phyloP scores from a whole-genome alignment of 2,113 vertebrate species.

The Ochotona princeps region DNA sequence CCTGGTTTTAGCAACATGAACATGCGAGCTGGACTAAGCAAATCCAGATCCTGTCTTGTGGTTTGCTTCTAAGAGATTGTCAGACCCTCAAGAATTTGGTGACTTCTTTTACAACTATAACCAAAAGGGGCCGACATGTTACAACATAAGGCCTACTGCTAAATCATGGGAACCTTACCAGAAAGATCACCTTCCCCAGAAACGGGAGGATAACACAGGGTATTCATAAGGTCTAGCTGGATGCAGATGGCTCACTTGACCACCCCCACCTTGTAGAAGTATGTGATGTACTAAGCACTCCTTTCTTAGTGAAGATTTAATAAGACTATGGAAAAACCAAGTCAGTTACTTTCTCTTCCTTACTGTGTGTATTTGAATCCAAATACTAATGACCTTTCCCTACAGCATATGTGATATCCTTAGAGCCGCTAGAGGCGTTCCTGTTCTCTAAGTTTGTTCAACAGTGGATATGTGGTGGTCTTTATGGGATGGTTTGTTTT shows the following conservation, averaged over 20 bases:
- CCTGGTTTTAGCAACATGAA: slow-evolving; percentile 17
- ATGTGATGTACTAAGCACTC: not conserved
- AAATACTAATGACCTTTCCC: not conserved
- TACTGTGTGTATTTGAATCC: slow-evolving; percentile 7
- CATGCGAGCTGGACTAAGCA: not conserved
- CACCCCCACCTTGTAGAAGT: not conserved
- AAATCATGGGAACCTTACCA: not conserved
- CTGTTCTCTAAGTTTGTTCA: slow-evolving; percentile 24
- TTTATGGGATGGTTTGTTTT: slow-evolving; percentile 59
- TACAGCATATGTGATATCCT: not conserved
- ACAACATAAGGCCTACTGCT: slow-evolving; percentile 23
- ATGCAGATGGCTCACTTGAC: not conserved
- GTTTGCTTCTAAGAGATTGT: not conserved
- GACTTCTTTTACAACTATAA: slow-evolving; percentile 24
- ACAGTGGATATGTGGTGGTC: not conserved
- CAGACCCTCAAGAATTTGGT: slow-evolving; percentile 43
- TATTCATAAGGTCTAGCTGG: slow-evolving; percentile 29
- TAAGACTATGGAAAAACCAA: slow-evolving; percentile 49
- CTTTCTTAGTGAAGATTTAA: slow-evolving; percentile 24
- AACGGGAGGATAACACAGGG: not conserved
- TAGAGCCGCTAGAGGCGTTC: slow-evolving; percentile 37
- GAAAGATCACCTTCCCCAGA: not conserved
- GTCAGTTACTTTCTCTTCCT: not conserved
- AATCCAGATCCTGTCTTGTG: slow-evolving; percentile 25
- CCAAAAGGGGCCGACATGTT: slow-evolving; percentile 29